These are phyloP conservation scores for Xiphophorus hellerii DNA, from an alignment of 2,113 vertebrate species.

Conservation along the genomic window DNA sequence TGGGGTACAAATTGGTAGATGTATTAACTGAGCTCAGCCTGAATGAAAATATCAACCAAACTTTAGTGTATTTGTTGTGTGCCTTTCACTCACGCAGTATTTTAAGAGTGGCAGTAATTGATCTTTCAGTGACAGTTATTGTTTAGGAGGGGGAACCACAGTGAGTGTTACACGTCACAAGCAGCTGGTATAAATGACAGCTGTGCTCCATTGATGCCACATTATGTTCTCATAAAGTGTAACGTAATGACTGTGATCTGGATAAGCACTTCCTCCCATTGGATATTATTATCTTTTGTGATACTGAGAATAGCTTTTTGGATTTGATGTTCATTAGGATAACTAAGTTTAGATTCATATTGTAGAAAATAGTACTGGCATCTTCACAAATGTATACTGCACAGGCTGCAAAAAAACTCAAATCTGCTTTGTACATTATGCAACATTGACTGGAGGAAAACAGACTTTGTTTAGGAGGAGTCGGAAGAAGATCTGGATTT, in stretches of 20 bases:
- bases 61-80: too few relatives aligned
- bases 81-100: too few relatives aligned
- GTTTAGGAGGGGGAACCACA: neutral
- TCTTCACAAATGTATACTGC: neutral
- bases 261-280: neutral
- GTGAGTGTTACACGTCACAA: neutral
- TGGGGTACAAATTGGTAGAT: too few relatives aligned
- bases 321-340: neutral
- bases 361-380: neutral
- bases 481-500: constrained; percentile 47
- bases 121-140: too few relatives aligned
- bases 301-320: neutral
- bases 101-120: too few relatives aligned
- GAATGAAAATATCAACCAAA: too few relatives aligned
- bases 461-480: constrained; percentile 29
- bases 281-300: neutral
- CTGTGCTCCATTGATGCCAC: neutral
- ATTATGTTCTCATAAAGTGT: neutral
- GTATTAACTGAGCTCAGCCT: too few relatives aligned
- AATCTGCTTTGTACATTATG: constrained; percentile 16
- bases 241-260: neutral
- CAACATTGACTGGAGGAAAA: constrained; percentile 20
- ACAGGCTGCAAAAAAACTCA: neutral
- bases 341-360: neutral
- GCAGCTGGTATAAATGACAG: neutral